Percentiles rank a stretch among this genome's conserved stretches.
Conservation (phyloP, 2,888 invertebrate species). For the Mythimna lalbum region DNA sequence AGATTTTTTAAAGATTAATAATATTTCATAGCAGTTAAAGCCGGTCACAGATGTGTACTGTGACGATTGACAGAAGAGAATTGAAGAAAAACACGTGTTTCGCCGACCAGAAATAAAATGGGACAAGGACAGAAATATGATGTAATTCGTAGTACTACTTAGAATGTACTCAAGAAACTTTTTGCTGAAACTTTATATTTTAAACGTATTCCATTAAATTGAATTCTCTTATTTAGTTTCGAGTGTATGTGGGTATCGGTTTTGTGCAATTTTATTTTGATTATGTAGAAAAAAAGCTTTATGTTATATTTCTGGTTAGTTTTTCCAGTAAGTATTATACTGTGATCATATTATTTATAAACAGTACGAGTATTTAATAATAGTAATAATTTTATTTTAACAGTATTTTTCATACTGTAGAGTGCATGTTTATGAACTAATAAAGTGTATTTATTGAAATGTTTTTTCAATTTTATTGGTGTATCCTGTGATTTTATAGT, state of each 20-base stretch:
- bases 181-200: not conserved
- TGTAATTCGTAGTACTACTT: not conserved
- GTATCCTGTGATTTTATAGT: not conserved
- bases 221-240: not conserved
- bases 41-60: too few species aligned
- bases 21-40: too few species aligned
- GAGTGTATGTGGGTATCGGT: not conserved
- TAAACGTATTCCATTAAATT: not conserved
- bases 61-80: too few species aligned
- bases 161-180: conserved; percentile 5
- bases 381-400: conserved; percentile 5
- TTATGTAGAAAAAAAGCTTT: not conserved
- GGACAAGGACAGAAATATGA: too few species aligned
- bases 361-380: not conserved
- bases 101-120: too few species aligned
- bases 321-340: conserved; percentile 39
- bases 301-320: not conserved
- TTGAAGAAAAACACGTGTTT: too few species aligned
- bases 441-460: conserved; percentile 19
- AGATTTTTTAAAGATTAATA: not conserved
- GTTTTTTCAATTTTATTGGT: not conserved
- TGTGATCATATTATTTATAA: conserved; percentile 31
- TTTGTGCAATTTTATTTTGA: conserved; percentile 15
- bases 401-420: not conserved
- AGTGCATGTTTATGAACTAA: conserved; percentile 7